Conservation (phyloP, 2,888 invertebrate species). For the Troides helena region DNA sequence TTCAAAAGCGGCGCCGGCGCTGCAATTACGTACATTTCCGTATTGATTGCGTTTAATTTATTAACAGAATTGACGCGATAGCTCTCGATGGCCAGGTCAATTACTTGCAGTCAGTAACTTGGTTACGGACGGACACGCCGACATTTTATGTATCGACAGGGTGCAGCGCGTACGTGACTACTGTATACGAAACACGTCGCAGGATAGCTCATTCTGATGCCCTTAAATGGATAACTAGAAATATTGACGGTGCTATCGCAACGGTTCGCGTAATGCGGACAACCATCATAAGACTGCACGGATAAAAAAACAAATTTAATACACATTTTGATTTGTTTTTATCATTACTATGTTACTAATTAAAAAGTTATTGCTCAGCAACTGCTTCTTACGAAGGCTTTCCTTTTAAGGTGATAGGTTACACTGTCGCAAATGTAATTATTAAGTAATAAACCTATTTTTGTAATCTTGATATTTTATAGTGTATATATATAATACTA, state of each 20-base stretch:
- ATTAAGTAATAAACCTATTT: background rate
- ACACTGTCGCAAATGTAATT: background rate
- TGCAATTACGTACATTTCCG: slow-evolving; percentile 37
- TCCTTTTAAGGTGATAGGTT: slow-evolving; percentile 11
- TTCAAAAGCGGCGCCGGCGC: slow-evolving; percentile 38
- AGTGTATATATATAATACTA: too few species aligned
- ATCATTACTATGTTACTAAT: slow-evolving; percentile 15
- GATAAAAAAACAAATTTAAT: slow-evolving; percentile 43
- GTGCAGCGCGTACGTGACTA: slow-evolving; percentile 36
- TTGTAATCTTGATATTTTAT: background rate
- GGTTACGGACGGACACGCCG: slow-evolving; percentile 34
- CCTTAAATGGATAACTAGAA: slow-evolving; percentile 56
- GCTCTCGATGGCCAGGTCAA: slow-evolving; percentile 39
- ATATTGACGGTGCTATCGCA: slow-evolving; percentile 42
- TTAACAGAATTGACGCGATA: slow-evolving; percentile 38
- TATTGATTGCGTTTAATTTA: slow-evolving; percentile 44
- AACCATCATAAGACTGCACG: slow-evolving; percentile 51
- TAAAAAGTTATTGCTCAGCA: slow-evolving; percentile 14
- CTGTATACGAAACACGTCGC: slow-evolving; percentile 39
- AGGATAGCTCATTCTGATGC: slow-evolving; percentile 58
- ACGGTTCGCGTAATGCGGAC: slow-evolving; percentile 57
- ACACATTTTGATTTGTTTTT: slow-evolving; percentile 23
- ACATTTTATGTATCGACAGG: slow-evolving; percentile 43
- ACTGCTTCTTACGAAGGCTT: slow-evolving; percentile 25
- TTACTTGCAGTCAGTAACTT: slow-evolving; percentile 39